Base-by-base conservation (phyloP, 2,888 invertebrate genomes). In the Machimus atricapillus region DNA sequence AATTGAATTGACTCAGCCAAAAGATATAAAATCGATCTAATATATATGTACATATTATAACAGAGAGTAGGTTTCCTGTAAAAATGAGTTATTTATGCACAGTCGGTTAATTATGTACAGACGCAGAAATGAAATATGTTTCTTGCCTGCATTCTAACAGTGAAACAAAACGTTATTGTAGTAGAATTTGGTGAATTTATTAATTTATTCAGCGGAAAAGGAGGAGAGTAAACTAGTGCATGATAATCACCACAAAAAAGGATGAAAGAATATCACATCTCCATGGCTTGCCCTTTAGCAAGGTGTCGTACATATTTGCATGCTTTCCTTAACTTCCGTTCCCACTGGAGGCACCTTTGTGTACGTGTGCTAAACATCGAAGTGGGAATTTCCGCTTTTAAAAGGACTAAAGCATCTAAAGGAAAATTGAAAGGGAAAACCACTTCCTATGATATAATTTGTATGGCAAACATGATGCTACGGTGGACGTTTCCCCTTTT, bases 381-480 rank as follows among this genome's bases (percentile, higher is more conserved):
- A 78, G 78, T 78, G 78, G 78, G 78, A 46, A 78, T 43, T 78
- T 78, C 76, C 78, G 43, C 23, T 78, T 12, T 40, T 78, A 23
- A 78, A 40, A 78, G 19, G 78, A 78, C 34, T 14, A n/a, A 78
- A 56, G 23, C 34, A 52, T 27, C 56, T 34, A n/a, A 56, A 81
- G 81, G 52, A 56, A 81, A 58, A 58, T 27, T 81, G 81, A 81
- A 81, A 37, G 81, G 81, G 58, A 81, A 81, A 56, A 78, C 78
- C 78, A 78, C 43, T 81, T 58, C 31, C 56, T 81, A 31, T 58
- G 81, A 56, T 81, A 46, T 81, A 81, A 81, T 81, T 81, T 81
- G 58, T 81, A 81, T 56, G 81, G 81, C 27, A 81, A 81, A 81
- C 81, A 81, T 58, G 78, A 78, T 78, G 23, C 43, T 43, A 8